Base-by-base conservation (phyloP, 2,113 vertebrate species). In the Orthonyx spaldingii region DNA sequence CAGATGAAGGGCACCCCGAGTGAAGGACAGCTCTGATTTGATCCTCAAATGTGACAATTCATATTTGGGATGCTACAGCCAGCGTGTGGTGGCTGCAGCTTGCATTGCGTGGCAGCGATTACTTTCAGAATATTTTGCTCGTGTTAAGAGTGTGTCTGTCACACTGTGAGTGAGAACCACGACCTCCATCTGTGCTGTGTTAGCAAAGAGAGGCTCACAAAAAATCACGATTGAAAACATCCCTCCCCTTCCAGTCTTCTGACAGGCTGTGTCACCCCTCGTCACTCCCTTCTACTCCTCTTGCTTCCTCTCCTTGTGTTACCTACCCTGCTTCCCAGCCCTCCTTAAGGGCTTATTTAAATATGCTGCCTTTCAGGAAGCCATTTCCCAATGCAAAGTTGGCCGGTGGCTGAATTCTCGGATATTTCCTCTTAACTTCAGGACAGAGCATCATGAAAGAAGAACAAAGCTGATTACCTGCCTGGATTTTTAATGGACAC, bases 131-230 rank as follows among this genome's bases (percentile, higher is more conserved):
- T 92, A 76, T 85, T 92, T 76, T 69, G 85, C 79, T 90, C 2
- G 0, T 84, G 72, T 84, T 87, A 84, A 72, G 64, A 74, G 79
- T 3, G 65, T 13, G 88, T 88, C 85, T 95, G 88, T 83, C 83
- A 69, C 76, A 4, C 71, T 55, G 79, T 28, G 77, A 88, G 75
- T 32, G 64, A 90, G 83, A 93, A 77, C 71, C 88, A 74, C 5
- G 46, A 83, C 85, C 88, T 93, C 87, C 92, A 86, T 90, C 94
- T 88, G 85, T 50, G 85, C 76, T 65, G 37, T 7, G 66, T 69
- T 64, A 88, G 78, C 66, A 56, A 69, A 68, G 69, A 61, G 33
- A 90, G n/a, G 63, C 69, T 86, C 66, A 80, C 66, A 63, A 80
- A 83, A 88, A 83, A 69, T 53, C 46, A 42, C 3, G 3, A 72